Conservation (phyloP, 1,140 invertebrate species). For the Lucilia cuprina region DNA sequence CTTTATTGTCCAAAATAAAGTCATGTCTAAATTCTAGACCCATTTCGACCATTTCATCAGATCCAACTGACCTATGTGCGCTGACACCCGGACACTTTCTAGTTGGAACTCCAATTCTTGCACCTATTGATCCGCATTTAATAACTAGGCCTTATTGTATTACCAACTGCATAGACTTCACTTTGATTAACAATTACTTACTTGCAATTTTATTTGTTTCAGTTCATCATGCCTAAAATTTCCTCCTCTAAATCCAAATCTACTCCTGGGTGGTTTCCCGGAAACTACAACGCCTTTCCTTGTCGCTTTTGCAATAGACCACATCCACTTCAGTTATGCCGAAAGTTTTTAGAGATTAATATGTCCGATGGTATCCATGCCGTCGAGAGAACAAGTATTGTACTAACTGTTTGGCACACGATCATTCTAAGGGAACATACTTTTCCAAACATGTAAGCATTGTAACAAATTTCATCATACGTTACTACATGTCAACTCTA, state of each 20-base stretch:
- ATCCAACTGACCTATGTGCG: slow-evolving; percentile 25
- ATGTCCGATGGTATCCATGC: neutral
- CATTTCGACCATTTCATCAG: neutral
- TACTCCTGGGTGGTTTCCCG: neutral
- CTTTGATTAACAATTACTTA: too few species aligned
- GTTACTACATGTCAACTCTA: neutral
- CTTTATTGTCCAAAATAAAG: slow-evolving; percentile 31
- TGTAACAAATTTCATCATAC: neutral
- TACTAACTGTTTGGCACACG: neutral
- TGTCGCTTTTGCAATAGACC: neutral
- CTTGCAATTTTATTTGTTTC: neutral
- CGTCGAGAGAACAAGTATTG: neutral
- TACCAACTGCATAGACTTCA: neutral
- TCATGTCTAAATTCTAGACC: slow-evolving; percentile 43
- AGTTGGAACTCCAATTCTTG: neutral
- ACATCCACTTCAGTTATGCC: neutral
- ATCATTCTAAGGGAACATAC: neutral
- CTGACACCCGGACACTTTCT: neutral
- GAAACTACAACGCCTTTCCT: neutral
- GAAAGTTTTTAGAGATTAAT: neutral
- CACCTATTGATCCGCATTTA: neutral
- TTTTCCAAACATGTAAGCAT: neutral
- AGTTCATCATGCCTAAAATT: neutral
- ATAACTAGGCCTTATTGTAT: neutral
- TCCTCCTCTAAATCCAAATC: neutral